Evolutionary conservation across 1,140 invertebrate genomes (phyloP).

Genomic region (Trichonephila clavipes): DNA sequence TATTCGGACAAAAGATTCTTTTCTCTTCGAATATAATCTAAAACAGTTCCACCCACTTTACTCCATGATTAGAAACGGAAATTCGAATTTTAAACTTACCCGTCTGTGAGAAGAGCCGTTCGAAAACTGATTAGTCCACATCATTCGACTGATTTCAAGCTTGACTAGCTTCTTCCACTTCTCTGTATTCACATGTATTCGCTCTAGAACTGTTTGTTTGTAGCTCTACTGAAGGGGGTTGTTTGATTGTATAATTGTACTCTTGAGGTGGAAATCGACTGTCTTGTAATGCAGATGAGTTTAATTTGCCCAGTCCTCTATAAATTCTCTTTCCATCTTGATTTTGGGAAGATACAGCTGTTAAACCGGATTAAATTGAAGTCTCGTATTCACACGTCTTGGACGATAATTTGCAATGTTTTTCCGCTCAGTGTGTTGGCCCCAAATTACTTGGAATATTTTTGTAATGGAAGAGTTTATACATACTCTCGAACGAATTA

Average conservation of each 20-base stretch:
- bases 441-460: background rate
- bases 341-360: background rate
- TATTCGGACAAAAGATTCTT: background rate
- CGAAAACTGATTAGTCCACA: slow-evolving; percentile 35
- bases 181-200: background rate
- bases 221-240: background rate
- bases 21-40: background rate
- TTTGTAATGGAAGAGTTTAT: background rate
- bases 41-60: slow-evolving; percentile 23
- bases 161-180: slow-evolving; percentile 25
- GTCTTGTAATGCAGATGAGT: slow-evolving; percentile 25
- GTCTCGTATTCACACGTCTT: background rate
- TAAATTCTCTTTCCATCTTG: background rate
- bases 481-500: too few relatives aligned
- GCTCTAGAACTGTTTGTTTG: background rate
- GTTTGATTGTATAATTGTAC: slow-evolving; percentile 5
- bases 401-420: background rate
- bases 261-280: background rate
- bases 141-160: slow-evolving; percentile 35
- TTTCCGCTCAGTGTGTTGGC: background rate
- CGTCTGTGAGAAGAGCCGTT: background rate
- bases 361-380: slow-evolving; percentile 12
- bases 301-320: background rate
- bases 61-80: slow-evolving; percentile 27
- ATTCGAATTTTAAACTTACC: slow-evolving; percentile 25